Conservation (phyloP, 2,113 vertebrate species). For the Oreochromis niloticus region DNA sequence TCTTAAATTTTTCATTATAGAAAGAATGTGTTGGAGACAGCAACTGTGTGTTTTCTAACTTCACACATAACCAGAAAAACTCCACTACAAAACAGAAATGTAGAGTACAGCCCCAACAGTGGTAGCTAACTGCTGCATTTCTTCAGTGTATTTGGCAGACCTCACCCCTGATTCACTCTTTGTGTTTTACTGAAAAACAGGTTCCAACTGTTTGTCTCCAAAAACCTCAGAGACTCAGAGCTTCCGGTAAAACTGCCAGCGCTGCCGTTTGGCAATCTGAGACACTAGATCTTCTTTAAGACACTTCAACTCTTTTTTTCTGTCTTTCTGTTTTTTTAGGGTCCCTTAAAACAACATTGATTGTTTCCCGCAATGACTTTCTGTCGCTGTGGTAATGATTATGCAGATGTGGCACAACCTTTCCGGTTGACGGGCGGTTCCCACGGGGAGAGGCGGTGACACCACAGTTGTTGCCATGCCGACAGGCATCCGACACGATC, state of each 20-base stretch:
- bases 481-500: slow-evolving; percentile 22
- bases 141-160: not conserved
- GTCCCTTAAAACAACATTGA: slow-evolving; percentile 75
- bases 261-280: slow-evolving; percentile 5
- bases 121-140: not conserved
- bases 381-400: slow-evolving; percentile 71
- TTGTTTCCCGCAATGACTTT: slow-evolving; percentile 71
- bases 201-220: not conserved
- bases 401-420: slow-evolving; percentile 73
- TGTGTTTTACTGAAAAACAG: not conserved
- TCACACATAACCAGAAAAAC: not conserved
- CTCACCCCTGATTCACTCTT: not conserved
- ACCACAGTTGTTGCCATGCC: slow-evolving; percentile 17
- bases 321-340: slow-evolving; percentile 31
- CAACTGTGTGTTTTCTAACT: not conserved
- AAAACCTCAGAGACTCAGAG: not conserved
- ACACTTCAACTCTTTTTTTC: slow-evolving; percentile 35
- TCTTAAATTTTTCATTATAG: not conserved
- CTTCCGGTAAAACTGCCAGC: slow-evolving; percentile 37
- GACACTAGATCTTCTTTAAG: slow-evolving; percentile 61
- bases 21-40: not conserved
- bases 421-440: slow-evolving; percentile 66
- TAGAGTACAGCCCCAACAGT: not conserved
- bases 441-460: slow-evolving; percentile 45
- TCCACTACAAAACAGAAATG: not conserved